Base-by-base conservation (phyloP, 2,888 invertebrate species). In the Chorisops tibialis region DNA sequence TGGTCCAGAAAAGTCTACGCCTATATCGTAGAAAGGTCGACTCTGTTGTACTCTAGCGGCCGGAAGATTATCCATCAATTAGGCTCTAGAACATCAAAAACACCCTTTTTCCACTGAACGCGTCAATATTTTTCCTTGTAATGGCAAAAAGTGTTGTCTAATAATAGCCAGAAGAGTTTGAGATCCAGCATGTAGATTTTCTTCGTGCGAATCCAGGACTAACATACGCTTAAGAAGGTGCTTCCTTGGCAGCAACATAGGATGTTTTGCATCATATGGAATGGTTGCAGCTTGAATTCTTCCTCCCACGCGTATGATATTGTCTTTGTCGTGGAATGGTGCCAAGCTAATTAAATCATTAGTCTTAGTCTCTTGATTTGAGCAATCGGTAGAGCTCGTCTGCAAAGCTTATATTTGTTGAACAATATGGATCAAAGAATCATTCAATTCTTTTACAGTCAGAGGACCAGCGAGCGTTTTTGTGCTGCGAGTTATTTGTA, bases 81-180 rank as follows among this genome's bases (percentile, higher is more conserved):
- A 66, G 7, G 62, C 56, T 51, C 52, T 58, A 30, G 52, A 61
- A 50, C 68, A 69, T 18, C 5, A 30, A 12, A 61, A 37, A 22
- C 61, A 51, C 19, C 47, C 37, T 18, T 11, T 35, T 21, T 52
- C n/a, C n/a, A n/a, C n/a, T n/a, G n/a, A n/a, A n/a, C n/a, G n/a
- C n/a, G n/a, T n/a, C n/a, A n/a, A n/a, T n/a, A n/a, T 41, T 21
- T 12, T 11, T 7, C 6, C 54, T 21, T 22, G 16, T 18, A 2
- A 41, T 35, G 58, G 56, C 58, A 59, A 64, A 52, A 54, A 62
- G 51, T n/a, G 35, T 18, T 52, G 52, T 11, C 52, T 16, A 22
- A n/a, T n/a, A n/a, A n/a, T n/a, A n/a, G n/a, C n/a, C n/a, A n/a
- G n/a, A n/a, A n/a, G n/a, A n/a, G n/a, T n/a, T n/a, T n/a, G n/a